Evolutionary conservation across 1,140 invertebrate genomes (phyloP).

Genomic region (Pseudomyrmex gracilis): DNA sequence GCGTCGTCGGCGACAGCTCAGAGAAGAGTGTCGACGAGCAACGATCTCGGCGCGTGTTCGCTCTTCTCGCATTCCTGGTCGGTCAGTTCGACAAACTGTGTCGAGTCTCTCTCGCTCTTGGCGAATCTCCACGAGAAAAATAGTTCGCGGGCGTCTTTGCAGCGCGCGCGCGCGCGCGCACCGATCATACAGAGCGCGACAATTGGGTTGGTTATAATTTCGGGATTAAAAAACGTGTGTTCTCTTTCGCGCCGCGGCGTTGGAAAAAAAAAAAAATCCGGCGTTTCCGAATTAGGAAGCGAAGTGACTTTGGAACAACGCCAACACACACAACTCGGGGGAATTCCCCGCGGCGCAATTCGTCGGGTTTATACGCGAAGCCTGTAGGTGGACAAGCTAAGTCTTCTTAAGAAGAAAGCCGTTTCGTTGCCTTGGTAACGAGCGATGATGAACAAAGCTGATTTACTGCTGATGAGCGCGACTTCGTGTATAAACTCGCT

Average conservation of each 20-base stretch:
- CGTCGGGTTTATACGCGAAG: not conserved
- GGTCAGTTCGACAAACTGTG: constrained; percentile 58
- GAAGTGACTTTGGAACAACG: not conserved
- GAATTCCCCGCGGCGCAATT: not conserved
- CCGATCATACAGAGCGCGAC: not conserved
- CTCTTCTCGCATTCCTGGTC: constrained; percentile 51
- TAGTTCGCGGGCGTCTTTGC: constrained; percentile 63
- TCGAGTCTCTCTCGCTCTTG: constrained; percentile 63
- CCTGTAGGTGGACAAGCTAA: not conserved
- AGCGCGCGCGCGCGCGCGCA: constrained; percentile 58
- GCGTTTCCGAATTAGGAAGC: constrained; percentile 18
- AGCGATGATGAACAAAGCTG: not conserved
- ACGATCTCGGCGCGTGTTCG: constrained; percentile 47
- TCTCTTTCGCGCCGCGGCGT: not conserved
- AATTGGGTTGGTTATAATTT: constrained; percentile 54
- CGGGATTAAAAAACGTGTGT: constrained; percentile 29
- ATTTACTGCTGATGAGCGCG: not conserved
- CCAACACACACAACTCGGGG: not conserved
- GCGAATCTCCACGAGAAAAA: constrained; percentile 71
- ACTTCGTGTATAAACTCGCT: not conserved
- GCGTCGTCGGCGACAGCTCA: too few species aligned
- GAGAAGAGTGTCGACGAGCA: not conserved
- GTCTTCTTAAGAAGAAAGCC: not conserved
- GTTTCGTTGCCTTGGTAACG: not conserved
- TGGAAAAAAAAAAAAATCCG: constrained; percentile 4